Conservation (phyloP, 2,888 invertebrate genomes). For the Euzetes globulus region DNA sequence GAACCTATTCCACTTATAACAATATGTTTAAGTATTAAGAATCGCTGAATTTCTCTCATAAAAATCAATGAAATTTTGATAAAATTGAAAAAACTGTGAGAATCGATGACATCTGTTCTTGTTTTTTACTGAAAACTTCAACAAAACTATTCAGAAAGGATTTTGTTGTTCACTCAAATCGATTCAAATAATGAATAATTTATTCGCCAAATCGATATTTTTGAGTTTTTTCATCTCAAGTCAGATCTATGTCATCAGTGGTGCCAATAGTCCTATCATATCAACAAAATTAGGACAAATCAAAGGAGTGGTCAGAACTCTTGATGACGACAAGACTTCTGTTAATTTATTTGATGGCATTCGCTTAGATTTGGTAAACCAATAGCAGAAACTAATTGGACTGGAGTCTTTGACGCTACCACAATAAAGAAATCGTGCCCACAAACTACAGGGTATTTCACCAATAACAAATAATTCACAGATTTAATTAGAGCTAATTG, state of each 20-base stretch:
- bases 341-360: neutral
- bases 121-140: too few relatives aligned
- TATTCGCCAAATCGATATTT: neutral
- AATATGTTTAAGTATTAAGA: too few relatives aligned
- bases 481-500: neutral
- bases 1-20: too few relatives aligned
- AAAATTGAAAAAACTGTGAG: too few relatives aligned
- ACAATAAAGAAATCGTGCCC: neutral
- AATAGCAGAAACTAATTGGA: conserved; percentile 9
- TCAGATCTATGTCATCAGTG: neutral
- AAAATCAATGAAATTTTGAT: too few relatives aligned
- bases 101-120: too few relatives aligned
- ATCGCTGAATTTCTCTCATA: too few relatives aligned
- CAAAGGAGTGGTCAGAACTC: neutral
- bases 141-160: too few relatives aligned
- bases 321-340: neutral
- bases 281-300: conserved; percentile 6
- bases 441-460: neutral
- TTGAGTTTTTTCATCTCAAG: neutral
- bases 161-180: too few relatives aligned
- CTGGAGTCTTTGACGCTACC: conserved; percentile 21
- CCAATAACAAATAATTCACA: too few relatives aligned
- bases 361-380: conserved; percentile 11
- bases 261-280: neutral
- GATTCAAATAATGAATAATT: neutral